phyloP scores from a whole-genome alignment of 2,113 vertebrate genomes.

The Xyliphius kryptos region DNA sequence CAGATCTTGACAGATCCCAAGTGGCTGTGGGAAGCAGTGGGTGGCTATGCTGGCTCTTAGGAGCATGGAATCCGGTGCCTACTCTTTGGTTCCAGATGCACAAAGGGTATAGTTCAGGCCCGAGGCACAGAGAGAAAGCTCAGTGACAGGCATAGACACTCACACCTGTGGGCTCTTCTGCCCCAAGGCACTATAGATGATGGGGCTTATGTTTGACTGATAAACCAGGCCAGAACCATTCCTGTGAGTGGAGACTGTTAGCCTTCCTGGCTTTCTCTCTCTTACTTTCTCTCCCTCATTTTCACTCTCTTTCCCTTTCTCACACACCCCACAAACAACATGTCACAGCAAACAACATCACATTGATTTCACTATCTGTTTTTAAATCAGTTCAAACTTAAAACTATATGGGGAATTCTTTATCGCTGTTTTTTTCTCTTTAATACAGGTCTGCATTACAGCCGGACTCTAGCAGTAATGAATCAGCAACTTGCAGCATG shows the following conservation, averaged over 20 bases:
- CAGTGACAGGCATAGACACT: constrained; percentile 36
- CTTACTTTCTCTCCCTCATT: constrained; percentile 3
- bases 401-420: not conserved
- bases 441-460: not conserved
- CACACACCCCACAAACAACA: not conserved
- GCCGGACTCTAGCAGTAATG: not conserved
- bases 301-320: not conserved
- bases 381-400: not conserved
- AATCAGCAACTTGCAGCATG: not conserved
- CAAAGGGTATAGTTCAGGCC: constrained; percentile 29
- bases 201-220: constrained; percentile 17
- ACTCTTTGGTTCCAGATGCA: constrained; percentile 26
- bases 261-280: constrained; percentile 19
- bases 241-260: constrained; percentile 18
- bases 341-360: not conserved
- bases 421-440: not conserved
- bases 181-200: constrained; percentile 26
- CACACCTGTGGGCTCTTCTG: constrained; percentile 28
- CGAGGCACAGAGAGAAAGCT: constrained; percentile 23
- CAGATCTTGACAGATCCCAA: constrained; percentile 38
- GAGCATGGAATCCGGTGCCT: constrained; percentile 11
- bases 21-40: constrained; percentile 37
- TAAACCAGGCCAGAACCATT: constrained; percentile 15
- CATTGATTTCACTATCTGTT: not conserved
- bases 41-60: constrained; percentile 21